Base-by-base conservation (phyloP, 2,797 vertebrate genomes). In the Brotula barbata region DNA sequence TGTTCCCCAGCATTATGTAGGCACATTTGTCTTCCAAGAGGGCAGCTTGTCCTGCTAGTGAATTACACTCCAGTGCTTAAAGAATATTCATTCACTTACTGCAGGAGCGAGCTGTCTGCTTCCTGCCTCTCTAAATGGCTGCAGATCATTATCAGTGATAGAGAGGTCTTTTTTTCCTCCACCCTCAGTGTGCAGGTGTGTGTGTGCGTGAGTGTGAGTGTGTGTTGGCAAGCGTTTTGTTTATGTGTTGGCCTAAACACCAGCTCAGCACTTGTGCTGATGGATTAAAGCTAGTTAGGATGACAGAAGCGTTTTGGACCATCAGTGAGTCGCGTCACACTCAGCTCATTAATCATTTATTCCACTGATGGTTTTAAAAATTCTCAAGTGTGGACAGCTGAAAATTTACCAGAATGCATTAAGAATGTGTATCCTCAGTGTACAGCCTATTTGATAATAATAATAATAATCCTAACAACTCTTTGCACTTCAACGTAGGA, bases 81-180 rank as follows among this genome's bases (percentile, higher is more conserved):
- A 71, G 78, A 85, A 86, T 83, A 87, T 85, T 84, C 81, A 83
- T 84, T 86, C 85, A 85, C 84, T 89, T 85, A 83, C 70, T 62
- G 73, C 68, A 15, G 40, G 69, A 81, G 77, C 74, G 65, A 77
- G 71, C 61, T 85, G 84, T 75, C 82, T 80, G 75, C 78, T 78
- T 85, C 72, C 75, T 70, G 67, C 54, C 58, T 70, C 69, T 75
- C 71, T 81, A 77, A 89, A 87, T 79, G 77, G 70, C 67, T 58
- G 31, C n/a, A 31, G 71, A 85, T 85, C 77, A 81, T 87, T 88
- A 85, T 81, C 77, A 74, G 69, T 80, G 77, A 87, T 81, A 58
- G 69, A 77, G 48, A 57, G 62, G 6, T 7, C 51, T 53, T 40
- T 64, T 63, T 37, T 33, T 34, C 6, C 2, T 7, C 3, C 5